phyloP scores from a whole-genome alignment of 2,797 vertebrate genomes.

The Decapterus maruadsi region DNA sequence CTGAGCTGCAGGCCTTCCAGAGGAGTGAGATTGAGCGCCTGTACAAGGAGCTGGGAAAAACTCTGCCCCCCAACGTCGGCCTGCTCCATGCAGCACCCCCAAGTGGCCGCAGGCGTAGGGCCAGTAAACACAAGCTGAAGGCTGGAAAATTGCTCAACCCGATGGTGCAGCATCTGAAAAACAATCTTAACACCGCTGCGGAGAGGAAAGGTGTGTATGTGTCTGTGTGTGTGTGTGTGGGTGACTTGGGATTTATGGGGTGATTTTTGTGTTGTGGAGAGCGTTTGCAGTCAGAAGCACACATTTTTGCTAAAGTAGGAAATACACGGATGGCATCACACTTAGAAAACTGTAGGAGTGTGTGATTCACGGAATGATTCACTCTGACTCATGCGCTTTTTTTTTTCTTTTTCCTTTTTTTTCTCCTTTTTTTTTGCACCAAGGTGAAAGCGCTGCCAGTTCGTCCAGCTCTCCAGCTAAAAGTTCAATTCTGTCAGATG shows the following conservation, averaged over 20 bases:
- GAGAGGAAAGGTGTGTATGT: conserved; percentile 86
- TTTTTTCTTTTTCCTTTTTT: not conserved
- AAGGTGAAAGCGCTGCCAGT: conserved; percentile 82
- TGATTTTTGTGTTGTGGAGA: conserved; percentile 20
- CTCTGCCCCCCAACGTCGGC: conserved; percentile 91
- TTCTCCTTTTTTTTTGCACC: not conserved
- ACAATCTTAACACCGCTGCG: conserved; percentile 88
- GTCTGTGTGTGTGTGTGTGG: conserved; percentile 52
- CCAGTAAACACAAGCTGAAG: conserved; percentile 96
- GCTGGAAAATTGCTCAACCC: conserved; percentile 95
- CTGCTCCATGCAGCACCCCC: conserved; percentile 94
- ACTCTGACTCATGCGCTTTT: conserved; percentile 41
- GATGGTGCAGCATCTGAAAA: conserved; percentile 96
- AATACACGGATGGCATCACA: conserved; percentile 23
- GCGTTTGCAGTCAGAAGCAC: conserved; percentile 33
- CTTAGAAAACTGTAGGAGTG: conserved; percentile 43
- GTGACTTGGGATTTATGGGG: conserved; percentile 19
- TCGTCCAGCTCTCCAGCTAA: conserved; percentile 87
- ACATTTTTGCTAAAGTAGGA: conserved; percentile 32
- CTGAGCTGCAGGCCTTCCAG: conserved; percentile 96
- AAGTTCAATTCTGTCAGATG: conserved; percentile 84
- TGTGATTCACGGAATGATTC: conserved; percentile 52
- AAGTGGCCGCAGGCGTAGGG: conserved; percentile 90
- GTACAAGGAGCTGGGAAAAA: conserved; percentile 93
- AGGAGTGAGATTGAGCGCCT: conserved; percentile 94